Base-by-base conservation (phyloP, 2,888 invertebrate species). In the Ennomos quercinarius region DNA sequence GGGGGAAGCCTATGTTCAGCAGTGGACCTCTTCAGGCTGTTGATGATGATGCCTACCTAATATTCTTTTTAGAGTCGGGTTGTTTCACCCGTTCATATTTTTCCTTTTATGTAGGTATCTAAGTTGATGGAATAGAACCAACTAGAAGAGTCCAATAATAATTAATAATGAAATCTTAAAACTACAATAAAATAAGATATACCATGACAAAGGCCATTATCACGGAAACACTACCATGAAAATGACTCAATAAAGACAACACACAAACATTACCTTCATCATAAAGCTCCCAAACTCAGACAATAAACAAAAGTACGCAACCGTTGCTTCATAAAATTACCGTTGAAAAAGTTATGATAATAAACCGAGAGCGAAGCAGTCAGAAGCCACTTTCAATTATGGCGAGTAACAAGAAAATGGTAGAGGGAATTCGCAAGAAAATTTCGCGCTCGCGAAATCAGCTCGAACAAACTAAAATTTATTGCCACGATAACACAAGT, bases 401-500 rank as follows among this genome's bases (percentile, higher is more conserved):
- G 72, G 73, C 73, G 71, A 71, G 70, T 74, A 74, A 74, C 73
- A 76, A 71, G 76, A 79, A 75, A 80, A 74, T 75, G 72, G 74
- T 74, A 76, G 58, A 58, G 55, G 55, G 62, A 56, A 71, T 66
- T 68, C 70, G 67, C 59, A 6, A 27, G 55, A 68, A 68, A 72
- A 63, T 71, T 70, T 63, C 54, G 46, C 65, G 57, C 49, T 66
- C 59, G 71, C 72, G 72, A 78, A 80, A 81, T 77, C 73, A 77
- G 76, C 72, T 70, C 39, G 75, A 67, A 66, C 68, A 84, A 88
- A 88, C 81, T 84, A 76, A 79, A 87, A 91, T 90, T 89, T 89
- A 90, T 87, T 75, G 77, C 80, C 44, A 77, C 80, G 88, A 89
- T 87, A 90, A 86, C 81, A 72, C 73, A 84, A 87, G 85, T 87